phyloP scores from a whole-genome alignment of 2,113 vertebrate species.

The Catharus fuscescens region DNA sequence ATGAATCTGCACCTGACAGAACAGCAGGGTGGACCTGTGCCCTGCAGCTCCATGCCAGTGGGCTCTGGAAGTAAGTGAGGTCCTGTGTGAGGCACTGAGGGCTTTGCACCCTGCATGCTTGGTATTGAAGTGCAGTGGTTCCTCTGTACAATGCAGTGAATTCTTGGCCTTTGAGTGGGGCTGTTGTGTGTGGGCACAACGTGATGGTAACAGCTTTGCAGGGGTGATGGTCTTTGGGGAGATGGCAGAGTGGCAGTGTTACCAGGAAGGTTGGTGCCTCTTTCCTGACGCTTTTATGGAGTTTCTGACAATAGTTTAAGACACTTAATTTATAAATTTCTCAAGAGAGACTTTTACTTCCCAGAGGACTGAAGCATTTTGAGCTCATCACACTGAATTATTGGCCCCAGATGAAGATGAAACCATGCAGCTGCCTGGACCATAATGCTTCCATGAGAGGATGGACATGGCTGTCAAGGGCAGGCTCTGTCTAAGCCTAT shows the following conservation, averaged over 20 bases:
- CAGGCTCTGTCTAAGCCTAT: background rate
- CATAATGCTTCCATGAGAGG: background rate
- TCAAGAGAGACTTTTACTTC: slow-evolving; percentile 9
- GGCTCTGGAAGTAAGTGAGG: background rate
- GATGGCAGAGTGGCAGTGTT: background rate
- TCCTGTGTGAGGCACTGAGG: background rate
- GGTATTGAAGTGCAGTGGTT: background rate
- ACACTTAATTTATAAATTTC: background rate
- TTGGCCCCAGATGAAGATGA: background rate
- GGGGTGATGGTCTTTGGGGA: background rate
- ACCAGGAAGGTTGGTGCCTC: slow-evolving; percentile 3
- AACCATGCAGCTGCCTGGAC: background rate
- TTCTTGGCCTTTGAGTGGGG: background rate
- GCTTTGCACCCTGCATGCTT: background rate
- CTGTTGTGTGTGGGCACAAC: background rate
- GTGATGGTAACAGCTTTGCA: background rate
- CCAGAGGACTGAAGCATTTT: background rate
- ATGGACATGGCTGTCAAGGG: background rate
- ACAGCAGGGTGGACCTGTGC: background rate
- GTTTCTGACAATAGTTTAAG: slow-evolving; percentile 25
- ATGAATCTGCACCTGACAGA: background rate
- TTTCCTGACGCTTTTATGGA: background rate
- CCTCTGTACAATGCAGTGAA: background rate
- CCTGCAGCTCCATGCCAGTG: accelerated
- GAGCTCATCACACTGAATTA: background rate